These are phyloP conservation scores for Verasper variegatus DNA, from an alignment of 2,113 vertebrate genomes.

Conservation along the genomic window DNA sequence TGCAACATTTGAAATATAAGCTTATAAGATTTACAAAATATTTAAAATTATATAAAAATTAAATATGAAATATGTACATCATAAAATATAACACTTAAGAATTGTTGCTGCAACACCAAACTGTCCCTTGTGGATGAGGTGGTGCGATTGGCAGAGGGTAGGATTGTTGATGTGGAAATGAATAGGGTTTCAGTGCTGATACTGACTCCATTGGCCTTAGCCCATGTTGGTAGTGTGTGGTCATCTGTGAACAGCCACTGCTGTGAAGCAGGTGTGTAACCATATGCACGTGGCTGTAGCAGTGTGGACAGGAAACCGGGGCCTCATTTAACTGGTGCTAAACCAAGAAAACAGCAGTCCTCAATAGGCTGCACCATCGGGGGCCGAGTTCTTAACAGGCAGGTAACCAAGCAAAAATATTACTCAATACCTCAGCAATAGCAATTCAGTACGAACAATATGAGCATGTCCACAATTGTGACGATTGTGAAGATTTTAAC, in stretches of 20 bases:
- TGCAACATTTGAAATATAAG: too few relatives aligned
- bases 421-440: conserved; percentile 1
- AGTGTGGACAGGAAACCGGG: conserved; percentile 39
- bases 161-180: not conserved
- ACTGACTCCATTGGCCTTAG: not conserved
- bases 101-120: too few relatives aligned
- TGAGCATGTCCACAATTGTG: conserved; percentile 3
- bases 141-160: not conserved
- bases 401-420: conserved; percentile 25
- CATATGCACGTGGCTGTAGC: conserved; percentile 69
- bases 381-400: conserved; percentile 9
- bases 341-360: conserved; percentile 50
- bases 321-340: conserved; percentile 50
- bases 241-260: conserved; percentile 90
- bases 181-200: not conserved
- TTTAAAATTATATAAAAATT: too few relatives aligned
- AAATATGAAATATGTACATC: too few relatives aligned
- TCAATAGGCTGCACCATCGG: conserved; percentile 9
- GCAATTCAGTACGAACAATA: conserved; percentile 1
- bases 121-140: not conserved
- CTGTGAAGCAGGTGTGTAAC: conserved; percentile 84
- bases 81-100: too few relatives aligned
- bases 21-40: too few relatives aligned
- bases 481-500: conserved; percentile 6
- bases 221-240: conserved; percentile 71